Evolutionary conservation across 2,888 invertebrate species (phyloP).

Genomic region (Luperina testacea): DNA sequence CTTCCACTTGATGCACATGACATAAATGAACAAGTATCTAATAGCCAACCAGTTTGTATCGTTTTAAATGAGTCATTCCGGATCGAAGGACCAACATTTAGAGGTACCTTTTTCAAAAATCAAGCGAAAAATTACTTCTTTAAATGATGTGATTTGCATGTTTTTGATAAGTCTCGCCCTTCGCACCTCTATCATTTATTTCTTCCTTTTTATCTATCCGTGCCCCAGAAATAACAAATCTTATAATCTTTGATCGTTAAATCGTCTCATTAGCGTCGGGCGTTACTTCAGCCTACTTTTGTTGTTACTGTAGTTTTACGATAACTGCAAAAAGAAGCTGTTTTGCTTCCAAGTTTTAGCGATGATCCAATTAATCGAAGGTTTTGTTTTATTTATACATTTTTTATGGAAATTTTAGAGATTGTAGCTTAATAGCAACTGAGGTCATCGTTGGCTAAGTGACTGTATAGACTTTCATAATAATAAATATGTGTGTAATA

Average conservation of each 20-base stretch:
- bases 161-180: not conserved
- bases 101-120: not conserved
- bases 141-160: not conserved
- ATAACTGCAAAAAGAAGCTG: constrained; percentile 35
- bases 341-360: constrained; percentile 43
- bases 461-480: constrained; percentile 14
- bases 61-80: not conserved
- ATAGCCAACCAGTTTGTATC: not conserved
- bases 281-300: constrained; percentile 40
- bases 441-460: constrained; percentile 2
- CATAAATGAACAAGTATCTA: not conserved
- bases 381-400: constrained; percentile 4
- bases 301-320: constrained; percentile 35
- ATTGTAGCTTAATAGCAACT: constrained; percentile 9
- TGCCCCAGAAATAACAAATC: constrained; percentile 14
- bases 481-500: not conserved
- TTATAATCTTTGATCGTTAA: constrained; percentile 38
- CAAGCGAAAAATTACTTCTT: not conserved
- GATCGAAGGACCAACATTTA: not conserved
- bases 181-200: too few species aligned
- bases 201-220: not conserved
- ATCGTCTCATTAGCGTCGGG: constrained; percentile 25
- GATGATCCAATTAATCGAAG: constrained; percentile 53
- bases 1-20: not conserved
- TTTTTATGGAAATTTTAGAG: constrained; percentile 21